A percentile compares a stretch with the other conserved stretches of the same genome.
Evolutionary conservation across 2,888 invertebrate genomes (phyloP).

Genomic region (Caenorhabditis virilis): DNA sequence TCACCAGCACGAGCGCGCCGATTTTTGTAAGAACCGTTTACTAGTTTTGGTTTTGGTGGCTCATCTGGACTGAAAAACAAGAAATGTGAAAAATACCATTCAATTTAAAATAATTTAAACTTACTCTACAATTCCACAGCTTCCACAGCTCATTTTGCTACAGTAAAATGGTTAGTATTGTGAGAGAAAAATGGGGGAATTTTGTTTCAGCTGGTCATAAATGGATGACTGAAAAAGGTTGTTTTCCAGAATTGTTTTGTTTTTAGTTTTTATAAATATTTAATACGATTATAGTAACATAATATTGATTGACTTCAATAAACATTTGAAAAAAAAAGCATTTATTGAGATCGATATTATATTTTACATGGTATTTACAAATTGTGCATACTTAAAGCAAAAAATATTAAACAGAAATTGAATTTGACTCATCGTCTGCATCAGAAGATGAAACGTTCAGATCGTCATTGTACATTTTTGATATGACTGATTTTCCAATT

Average conservation of each 20-base stretch:
- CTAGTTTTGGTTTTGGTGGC: too few species aligned
- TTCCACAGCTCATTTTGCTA: conserved; percentile 26
- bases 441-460: background rate
- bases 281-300: background rate
- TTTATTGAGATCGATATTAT: background rate
- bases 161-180: too few species aligned
- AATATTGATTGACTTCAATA: background rate
- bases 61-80: conserved; percentile 35
- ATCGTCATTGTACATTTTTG: too few species aligned
- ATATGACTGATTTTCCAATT: too few species aligned
- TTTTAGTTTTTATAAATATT: background rate
- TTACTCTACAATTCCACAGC: conserved; percentile 52
- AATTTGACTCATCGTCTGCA: conserved; percentile 3
- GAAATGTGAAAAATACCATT: background rate
- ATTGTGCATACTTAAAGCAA: background rate
- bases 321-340: background rate
- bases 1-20: conserved; percentile 54
- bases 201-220: too few species aligned
- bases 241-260: background rate
- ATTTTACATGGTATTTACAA: background rate
- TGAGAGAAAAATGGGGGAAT: too few species aligned
- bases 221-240: background rate
- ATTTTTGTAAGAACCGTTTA: conserved; percentile 54
- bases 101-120: conserved; percentile 3
- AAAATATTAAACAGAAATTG: background rate